Evolutionary conservation across 1,140 invertebrate genomes (phyloP).

Genomic region (Nephila pilipes): DNA sequence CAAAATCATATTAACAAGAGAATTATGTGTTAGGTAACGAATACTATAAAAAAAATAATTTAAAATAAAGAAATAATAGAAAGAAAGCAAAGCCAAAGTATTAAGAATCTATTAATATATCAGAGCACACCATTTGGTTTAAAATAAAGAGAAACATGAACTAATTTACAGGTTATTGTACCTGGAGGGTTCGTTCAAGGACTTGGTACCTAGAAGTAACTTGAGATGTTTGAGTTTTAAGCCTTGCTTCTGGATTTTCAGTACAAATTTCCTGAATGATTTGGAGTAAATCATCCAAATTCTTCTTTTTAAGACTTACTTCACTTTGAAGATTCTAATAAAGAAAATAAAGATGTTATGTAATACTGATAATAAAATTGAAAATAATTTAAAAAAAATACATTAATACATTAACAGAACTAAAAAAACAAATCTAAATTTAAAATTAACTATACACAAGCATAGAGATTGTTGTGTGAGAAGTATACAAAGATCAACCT

Average conservation of each 20-base stretch:
- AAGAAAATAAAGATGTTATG: slow-evolving; percentile 81
- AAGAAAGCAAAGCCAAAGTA: background rate
- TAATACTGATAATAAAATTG: background rate
- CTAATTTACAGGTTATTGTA: background rate
- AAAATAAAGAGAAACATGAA: too few species aligned
- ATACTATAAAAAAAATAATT: background rate
- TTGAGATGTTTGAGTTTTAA: slow-evolving; percentile 90
- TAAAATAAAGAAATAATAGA: background rate
- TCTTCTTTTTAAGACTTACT: slow-evolving; percentile 81
- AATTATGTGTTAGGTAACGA: background rate
- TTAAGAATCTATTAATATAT: too few species aligned
- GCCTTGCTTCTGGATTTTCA: slow-evolving; percentile 90
- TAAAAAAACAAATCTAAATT: too few species aligned
- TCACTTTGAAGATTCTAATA: slow-evolving; percentile 85
- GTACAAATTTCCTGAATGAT: slow-evolving; percentile 88
- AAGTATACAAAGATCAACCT: background rate
- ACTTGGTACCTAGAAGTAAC: slow-evolving; percentile 89
- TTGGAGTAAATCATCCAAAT: slow-evolving; percentile 86
- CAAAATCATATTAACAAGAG: background rate
- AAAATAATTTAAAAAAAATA: background rate
- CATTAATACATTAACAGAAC: too few species aligned
- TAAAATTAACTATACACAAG: too few species aligned
- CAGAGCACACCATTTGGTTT: too few species aligned
- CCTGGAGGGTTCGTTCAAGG: slow-evolving; percentile 82
- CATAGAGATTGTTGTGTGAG: too few species aligned